phyloP scores from a whole-genome alignment of 2,888 invertebrate species.

The Colostygia pectinataria region DNA sequence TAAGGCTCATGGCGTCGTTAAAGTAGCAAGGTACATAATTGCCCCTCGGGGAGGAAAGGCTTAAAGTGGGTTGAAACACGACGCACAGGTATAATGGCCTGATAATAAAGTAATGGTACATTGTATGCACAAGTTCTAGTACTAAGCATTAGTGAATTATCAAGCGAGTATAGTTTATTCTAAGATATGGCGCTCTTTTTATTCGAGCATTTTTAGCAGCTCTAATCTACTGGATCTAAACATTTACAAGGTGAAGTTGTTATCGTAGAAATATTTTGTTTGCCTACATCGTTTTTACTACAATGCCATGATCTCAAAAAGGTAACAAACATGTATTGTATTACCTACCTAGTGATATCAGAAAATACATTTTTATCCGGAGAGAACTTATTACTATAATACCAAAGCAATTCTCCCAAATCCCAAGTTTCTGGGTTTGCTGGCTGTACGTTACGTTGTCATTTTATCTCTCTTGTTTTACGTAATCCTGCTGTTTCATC shows the following conservation, averaged over 20 bases:
- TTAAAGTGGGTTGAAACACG: constrained; percentile 20
- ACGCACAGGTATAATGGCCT: constrained; percentile 8
- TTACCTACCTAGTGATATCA: too few species aligned
- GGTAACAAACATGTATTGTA: too few species aligned
- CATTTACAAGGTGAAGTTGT: too few species aligned
- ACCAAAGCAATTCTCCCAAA: neutral
- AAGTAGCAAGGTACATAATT: constrained; percentile 12
- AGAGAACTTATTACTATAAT: neutral
- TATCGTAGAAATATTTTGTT: too few species aligned
- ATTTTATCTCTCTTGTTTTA: constrained; percentile 32
- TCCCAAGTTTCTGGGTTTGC: constrained; percentile 10
- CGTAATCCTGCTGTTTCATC: constrained; percentile 24
- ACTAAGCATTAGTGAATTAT: too few species aligned
- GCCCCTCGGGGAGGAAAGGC: constrained; percentile 24
- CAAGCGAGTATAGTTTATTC: too few species aligned
- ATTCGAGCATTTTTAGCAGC: too few species aligned
- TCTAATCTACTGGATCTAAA: too few species aligned
- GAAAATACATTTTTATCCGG: neutral
- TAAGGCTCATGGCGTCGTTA: constrained; percentile 26
- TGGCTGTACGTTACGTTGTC: constrained; percentile 14
- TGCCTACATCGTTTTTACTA: too few species aligned
- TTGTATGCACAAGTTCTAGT: neutral
- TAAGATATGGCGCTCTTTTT: too few species aligned
- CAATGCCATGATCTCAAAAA: too few species aligned
- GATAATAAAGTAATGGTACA: constrained; percentile 6